Evolutionary conservation across 2,113 vertebrate species (phyloP).

Genomic region (Pelmatolapia mariae): DNA sequence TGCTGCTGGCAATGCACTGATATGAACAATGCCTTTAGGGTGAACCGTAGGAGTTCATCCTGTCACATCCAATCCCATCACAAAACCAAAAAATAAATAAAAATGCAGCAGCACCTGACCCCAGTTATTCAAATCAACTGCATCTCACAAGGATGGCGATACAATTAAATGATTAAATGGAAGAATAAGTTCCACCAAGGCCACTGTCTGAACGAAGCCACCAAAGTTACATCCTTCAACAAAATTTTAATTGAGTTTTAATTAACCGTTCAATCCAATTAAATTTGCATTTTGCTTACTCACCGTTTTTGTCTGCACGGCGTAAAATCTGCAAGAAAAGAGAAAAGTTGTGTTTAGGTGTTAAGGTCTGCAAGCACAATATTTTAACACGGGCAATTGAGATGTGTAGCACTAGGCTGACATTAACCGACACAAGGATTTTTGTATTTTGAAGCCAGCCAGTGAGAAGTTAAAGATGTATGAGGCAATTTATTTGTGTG

Average conservation of each 20-base stretch:
- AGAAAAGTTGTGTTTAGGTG: background rate
- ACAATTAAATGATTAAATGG: background rate
- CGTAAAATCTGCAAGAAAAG: conserved; percentile 69
- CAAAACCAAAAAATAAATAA: background rate
- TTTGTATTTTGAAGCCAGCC: background rate
- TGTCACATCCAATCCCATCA: background rate
- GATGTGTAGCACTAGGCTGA: background rate
- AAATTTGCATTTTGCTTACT: conserved; percentile 33
- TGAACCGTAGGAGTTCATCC: background rate
- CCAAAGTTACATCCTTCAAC: background rate
- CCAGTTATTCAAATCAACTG: background rate
- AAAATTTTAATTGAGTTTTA: background rate
- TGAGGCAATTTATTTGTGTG: background rate
- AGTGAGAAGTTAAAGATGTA: background rate
- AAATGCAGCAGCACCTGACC: background rate
- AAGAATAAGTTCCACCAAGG: background rate
- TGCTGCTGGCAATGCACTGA: background rate
- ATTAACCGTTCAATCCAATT: background rate
- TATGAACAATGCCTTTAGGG: background rate
- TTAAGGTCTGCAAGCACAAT: background rate
- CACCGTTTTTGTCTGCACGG: conserved; percentile 76
- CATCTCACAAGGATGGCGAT: background rate
- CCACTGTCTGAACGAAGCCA: background rate
- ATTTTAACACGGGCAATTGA: background rate
- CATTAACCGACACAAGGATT: background rate